Conservation (phyloP, 2,113 vertebrate species). For the Saccopteryx leptura region DNA sequence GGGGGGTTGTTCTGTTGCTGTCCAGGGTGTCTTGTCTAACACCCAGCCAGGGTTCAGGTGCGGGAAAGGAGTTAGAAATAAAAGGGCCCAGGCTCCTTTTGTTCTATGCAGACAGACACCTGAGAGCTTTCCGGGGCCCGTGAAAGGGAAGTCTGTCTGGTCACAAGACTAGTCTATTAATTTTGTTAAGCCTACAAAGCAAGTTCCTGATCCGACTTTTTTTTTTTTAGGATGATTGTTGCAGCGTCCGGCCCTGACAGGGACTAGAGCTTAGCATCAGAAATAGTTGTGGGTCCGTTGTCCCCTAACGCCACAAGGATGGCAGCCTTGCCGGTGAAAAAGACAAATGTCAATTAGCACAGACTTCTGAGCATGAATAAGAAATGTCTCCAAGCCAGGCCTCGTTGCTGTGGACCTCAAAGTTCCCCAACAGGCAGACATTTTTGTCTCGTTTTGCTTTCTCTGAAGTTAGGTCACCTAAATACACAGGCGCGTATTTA, state of each 20-base stretch:
- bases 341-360: conserved; percentile 61
- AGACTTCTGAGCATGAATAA: neutral
- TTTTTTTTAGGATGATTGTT: conserved; percentile 67
- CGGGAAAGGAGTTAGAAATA: neutral
- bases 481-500: neutral
- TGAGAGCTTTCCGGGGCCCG: neutral
- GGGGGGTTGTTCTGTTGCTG: neutral
- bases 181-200: conserved; percentile 53
- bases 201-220: neutral
- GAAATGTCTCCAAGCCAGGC: conserved; percentile 40
- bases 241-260: neutral
- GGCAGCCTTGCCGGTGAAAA: neutral
- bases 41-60: neutral
- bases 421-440: neutral
- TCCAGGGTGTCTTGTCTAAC: neutral
- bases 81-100: conserved; percentile 18
- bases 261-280: neutral
- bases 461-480: conserved; percentile 26
- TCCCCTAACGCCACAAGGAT: conserved; percentile 6
- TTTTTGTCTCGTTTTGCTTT: neutral
- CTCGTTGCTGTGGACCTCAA: neutral
- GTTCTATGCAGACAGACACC: conserved; percentile 28
- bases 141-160: conserved; percentile 29
- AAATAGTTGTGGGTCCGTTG: neutral
- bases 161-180: neutral